A percentile compares a stretch with the other conserved stretches of the same genome.
Conservation (phyloP, 1,140 invertebrate genomes). For the Zaprionus vittiger region DNA sequence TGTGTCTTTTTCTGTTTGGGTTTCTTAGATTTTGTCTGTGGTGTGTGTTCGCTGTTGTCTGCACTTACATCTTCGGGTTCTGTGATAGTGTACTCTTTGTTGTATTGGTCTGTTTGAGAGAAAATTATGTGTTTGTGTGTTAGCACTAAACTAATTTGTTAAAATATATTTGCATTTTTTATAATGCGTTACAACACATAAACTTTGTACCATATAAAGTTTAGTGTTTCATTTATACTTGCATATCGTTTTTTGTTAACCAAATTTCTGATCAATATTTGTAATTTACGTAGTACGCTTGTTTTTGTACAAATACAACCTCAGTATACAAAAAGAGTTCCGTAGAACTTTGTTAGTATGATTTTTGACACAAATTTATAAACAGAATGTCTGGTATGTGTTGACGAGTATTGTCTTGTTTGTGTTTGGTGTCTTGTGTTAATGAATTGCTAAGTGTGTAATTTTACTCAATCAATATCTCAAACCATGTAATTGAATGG, state of each 20-base stretch:
- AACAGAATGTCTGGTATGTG: conserved; percentile 34
- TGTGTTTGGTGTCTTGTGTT: conserved; percentile 48
- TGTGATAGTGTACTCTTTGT: conserved; percentile 83
- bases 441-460: conserved; percentile 35
- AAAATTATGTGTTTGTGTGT: conserved; percentile 82
- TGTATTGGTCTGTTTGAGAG: conserved; percentile 83
- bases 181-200: conserved; percentile 75
- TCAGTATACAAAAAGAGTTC: conserved; percentile 35
- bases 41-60: conserved; percentile 80
- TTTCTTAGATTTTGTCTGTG: conserved; percentile 63
- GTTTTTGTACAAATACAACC: conserved; percentile 39
- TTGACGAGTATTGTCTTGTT: conserved; percentile 32
- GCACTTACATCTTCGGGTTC: conserved; percentile 83
- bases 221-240: conserved; percentile 54
- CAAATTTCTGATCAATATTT: conserved; percentile 36
- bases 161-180: conserved; percentile 77
- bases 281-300: conserved; percentile 47
- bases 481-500: conserved; percentile 17
- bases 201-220: conserved; percentile 54
- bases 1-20: conserved; percentile 70
- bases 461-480: conserved; percentile 28
- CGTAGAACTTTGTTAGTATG: conserved; percentile 60
- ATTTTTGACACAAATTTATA: conserved; percentile 34
- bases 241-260: conserved; percentile 53
- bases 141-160: conserved; percentile 78